phyloP scores from a whole-genome alignment of 2,797 vertebrate species.

The Chelon labrosus region DNA sequence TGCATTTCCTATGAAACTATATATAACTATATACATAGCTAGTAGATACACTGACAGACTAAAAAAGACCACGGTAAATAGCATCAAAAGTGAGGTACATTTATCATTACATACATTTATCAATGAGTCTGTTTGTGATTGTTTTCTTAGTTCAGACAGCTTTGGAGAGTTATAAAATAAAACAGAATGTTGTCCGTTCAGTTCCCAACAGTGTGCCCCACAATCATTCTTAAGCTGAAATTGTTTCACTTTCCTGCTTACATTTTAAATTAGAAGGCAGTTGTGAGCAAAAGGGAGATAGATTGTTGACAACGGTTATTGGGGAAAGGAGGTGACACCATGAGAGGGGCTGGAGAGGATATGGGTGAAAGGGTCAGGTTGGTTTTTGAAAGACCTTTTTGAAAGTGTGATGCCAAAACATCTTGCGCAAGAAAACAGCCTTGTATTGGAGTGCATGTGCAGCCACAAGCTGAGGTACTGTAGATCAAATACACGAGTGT shows the following conservation, averaged over 20 bases:
- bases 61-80: no score
- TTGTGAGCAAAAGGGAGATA: conserved; percentile 13
- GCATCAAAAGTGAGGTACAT: no score
- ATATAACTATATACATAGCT: no score
- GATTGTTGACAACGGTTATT: conserved; percentile 24
- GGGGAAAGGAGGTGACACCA: conserved; percentile 13
- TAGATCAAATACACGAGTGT: conserved; percentile 46
- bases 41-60: no score
- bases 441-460: conserved; percentile 43
- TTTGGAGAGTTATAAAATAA: conserved; percentile 42
- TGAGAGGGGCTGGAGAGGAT: conserved; percentile 13
- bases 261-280: conserved; percentile 40
- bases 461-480: conserved; percentile 47
- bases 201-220: conserved; percentile 22
- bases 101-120: no score
- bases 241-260: conserved; percentile 49
- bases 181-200: conserved; percentile 47
- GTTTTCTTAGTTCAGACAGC: neutral
- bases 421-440: conserved; percentile 59
- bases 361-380: conserved; percentile 65
- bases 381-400: conserved; percentile 76
- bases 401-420: conserved; percentile 62
- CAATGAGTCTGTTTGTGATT: neutral
- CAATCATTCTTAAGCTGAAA: conserved; percentile 50
- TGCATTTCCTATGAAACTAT: no score